Base-by-base conservation (phyloP, 2,113 vertebrate genomes). In the Melanerpes aurifrons region DNA sequence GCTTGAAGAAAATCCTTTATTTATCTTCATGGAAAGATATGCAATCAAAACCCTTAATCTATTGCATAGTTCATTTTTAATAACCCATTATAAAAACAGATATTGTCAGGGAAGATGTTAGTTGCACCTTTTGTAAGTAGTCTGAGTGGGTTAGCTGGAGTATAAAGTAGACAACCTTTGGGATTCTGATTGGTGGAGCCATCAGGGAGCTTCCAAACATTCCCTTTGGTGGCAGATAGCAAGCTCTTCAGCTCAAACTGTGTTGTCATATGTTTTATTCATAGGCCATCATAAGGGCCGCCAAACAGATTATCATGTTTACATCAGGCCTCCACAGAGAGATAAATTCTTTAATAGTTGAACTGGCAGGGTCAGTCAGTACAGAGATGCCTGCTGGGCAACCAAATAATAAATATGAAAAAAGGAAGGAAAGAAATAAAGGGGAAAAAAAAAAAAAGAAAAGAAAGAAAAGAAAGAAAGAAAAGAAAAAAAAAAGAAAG, bases 291-390 rank as follows among this genome's bases (percentile, higher is more conserved):
- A 95, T 94, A 97, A 98, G 98, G 98, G 95, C 98, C 93, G 96
- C 98, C 98, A 98, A 98, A 98, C 97, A 98, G 98, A 99, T 98
- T 98, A 98, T 97, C 98, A 98, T 98, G 98, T 98, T 98, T 98
- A 98, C 97, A 97, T 98, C 98, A 98, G 97, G 95, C 94, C 96
- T 98, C 97, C 97, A 98, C 98, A 97, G 98, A 98, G 98, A 98
- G 96, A 98, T 97, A 98, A 98, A 98, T 98, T 98, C 98, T 98
- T 98, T 98, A 98, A 98, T 98, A 97, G 98, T 98, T 98, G 97
- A 97, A 97, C 97, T 98, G 96, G 96, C 94, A 94, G 96, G 95
- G 97, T 97, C 95, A 97, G 95, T 96, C 91, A 82, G 91, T 92
- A 96, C 93, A 91, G 87, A 97, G 92, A 96, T 97, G 95, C 95